These are phyloP conservation scores for Zingel zingel DNA, from an alignment of 2,113 vertebrate species.

Conservation along the genomic window DNA sequence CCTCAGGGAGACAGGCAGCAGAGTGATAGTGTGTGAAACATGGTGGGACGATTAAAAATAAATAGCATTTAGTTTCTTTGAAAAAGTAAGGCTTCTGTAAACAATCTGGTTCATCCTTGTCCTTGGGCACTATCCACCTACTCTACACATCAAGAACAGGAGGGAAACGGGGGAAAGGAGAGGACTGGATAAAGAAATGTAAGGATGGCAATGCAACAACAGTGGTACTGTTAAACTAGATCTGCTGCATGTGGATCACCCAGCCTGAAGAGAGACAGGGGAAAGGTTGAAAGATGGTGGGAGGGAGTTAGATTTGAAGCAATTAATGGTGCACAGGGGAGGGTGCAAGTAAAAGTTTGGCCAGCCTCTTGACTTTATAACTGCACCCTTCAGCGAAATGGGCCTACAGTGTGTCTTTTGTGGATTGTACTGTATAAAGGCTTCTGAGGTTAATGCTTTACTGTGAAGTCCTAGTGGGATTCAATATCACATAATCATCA, in stretches of 20 bases:
- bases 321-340: constrained; percentile 61
- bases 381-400: constrained; percentile 55
- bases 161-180: constrained; percentile 6
- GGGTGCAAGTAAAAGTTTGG: constrained; percentile 57
- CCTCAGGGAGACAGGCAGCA: constrained; percentile 43
- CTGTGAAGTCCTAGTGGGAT: constrained; percentile 21
- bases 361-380: constrained; percentile 55
- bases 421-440: constrained; percentile 41
- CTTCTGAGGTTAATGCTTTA: constrained; percentile 52
- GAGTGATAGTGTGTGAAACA: constrained; percentile 47
- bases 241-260: constrained; percentile 42
- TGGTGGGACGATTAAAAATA: constrained; percentile 72
- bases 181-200: constrained; percentile 25
- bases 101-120: constrained; percentile 74
- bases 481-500: constrained; percentile 45
- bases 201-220: constrained; percentile 43
- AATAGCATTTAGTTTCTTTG: constrained; percentile 68
- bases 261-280: constrained; percentile 31
- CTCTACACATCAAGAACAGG: constrained; percentile 50
- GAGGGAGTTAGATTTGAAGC: constrained; percentile 55
- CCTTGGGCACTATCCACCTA: constrained; percentile 65
- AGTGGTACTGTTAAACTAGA: constrained; percentile 41
- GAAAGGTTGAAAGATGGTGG: constrained; percentile 55
- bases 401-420: constrained; percentile 50
- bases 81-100: constrained; percentile 70